Percentiles rank a stretch among this genome's conserved stretches.
phyloP scores from a whole-genome alignment of 2,113 vertebrate genomes.

The Chroicocephalus ridibundus region DNA sequence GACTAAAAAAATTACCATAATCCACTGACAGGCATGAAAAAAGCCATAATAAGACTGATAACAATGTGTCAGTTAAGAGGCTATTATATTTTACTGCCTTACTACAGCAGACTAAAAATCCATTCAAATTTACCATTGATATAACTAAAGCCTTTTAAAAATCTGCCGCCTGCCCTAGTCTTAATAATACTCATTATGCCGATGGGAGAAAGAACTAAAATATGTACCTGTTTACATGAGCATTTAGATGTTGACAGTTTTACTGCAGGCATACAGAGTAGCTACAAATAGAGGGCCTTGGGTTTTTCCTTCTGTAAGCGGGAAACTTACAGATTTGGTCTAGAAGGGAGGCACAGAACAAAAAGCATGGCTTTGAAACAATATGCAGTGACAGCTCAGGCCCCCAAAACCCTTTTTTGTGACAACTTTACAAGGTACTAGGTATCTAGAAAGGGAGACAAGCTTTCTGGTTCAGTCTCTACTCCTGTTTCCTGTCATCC shows the following conservation, averaged over 20 bases:
- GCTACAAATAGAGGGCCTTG: neutral
- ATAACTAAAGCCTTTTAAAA: constrained; percentile 2
- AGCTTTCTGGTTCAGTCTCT: neutral
- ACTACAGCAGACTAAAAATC: neutral
- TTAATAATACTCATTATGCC: constrained; percentile 10
- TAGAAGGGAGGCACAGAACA: neutral
- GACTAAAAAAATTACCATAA: constrained; percentile 73
- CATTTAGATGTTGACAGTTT: neutral
- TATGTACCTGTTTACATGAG: neutral
- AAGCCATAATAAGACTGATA: constrained; percentile 66
- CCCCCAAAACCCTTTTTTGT: neutral
- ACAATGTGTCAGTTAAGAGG: constrained; percentile 63
- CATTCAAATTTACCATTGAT: neutral
- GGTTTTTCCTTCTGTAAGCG: neutral
- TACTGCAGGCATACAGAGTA: neutral
- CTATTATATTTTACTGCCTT: constrained; percentile 51
- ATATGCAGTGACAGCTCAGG: neutral
- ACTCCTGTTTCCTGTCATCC: neutral
- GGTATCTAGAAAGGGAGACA: neutral
- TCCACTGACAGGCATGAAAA: constrained; percentile 70
- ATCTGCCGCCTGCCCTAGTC: neutral
- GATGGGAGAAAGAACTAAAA: neutral
- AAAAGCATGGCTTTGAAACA: neutral
- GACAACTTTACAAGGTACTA: neutral
- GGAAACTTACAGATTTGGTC: neutral